phyloP scores from a whole-genome alignment of 2,113 vertebrate species.

The Zosterops japonicus region DNA sequence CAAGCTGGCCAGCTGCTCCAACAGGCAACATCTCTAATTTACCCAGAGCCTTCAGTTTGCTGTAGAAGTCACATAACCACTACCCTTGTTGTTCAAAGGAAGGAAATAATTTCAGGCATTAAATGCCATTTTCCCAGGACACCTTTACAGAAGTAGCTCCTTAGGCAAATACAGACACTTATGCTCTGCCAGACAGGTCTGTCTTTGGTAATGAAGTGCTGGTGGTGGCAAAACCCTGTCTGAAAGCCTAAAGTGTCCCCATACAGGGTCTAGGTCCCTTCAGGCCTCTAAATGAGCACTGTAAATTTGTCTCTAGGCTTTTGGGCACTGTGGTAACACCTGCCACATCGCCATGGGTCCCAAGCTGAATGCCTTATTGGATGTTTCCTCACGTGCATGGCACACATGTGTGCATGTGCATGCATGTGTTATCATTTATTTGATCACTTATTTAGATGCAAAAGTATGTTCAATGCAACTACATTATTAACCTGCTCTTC shows the following conservation, averaged over 20 bases:
- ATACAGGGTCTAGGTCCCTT: background rate
- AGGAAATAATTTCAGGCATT: background rate
- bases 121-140: background rate
- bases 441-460: background rate
- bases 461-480: background rate
- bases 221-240: background rate
- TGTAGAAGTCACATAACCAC: background rate
- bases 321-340: background rate
- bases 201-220: background rate
- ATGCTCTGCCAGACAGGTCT: background rate
- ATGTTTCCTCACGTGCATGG: rapidly evolving
- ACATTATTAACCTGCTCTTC: background rate
- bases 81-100: background rate
- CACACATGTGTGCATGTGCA: background rate
- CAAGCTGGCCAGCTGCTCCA: background rate
- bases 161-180: background rate
- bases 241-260: background rate
- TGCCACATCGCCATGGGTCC: rapidly evolving
- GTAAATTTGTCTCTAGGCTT: background rate
- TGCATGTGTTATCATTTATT: background rate
- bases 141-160: background rate
- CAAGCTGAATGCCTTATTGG: background rate
- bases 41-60: background rate
- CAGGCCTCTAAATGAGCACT: background rate
- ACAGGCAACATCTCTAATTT: background rate